A percentile compares a stretch with the other conserved stretches of the same genome.
phyloP scores from a whole-genome alignment of 2,888 invertebrate genomes.

The Drosophila ezoana region DNA sequence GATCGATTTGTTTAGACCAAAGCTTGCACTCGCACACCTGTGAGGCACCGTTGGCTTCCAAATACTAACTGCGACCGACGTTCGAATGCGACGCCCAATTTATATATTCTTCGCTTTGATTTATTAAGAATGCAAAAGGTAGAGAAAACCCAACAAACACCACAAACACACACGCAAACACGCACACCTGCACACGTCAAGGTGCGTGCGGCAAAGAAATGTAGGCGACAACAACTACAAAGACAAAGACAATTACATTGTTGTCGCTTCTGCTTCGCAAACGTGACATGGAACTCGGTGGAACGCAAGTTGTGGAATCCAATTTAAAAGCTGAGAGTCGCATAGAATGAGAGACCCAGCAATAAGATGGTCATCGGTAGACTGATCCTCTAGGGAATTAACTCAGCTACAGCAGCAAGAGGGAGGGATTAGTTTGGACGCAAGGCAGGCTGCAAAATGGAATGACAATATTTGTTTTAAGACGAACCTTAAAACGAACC shows the following conservation, averaged over 20 bases:
- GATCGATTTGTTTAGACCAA: constrained; percentile 70
- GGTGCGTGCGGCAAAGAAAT: constrained; percentile 65
- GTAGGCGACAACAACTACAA: constrained; percentile 62
- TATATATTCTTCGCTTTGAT: constrained; percentile 85
- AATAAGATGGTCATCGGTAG: neutral
- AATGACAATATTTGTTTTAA: too few relatives aligned
- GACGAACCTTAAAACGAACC: too few relatives aligned
- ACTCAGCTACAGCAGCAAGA: too few relatives aligned
- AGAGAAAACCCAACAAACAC: constrained; percentile 69
- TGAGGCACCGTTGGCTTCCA: constrained; percentile 85
- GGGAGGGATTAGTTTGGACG: too few relatives aligned
- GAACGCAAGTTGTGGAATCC: constrained; percentile 50
- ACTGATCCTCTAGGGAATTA: constrained; percentile 5
- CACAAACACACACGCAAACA: constrained; percentile 22
- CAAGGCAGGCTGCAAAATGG: too few relatives aligned
- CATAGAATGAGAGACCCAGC: neutral
- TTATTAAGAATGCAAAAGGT: constrained; percentile 85
- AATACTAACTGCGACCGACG: constrained; percentile 84
- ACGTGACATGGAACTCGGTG: constrained; percentile 59
- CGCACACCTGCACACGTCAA: constrained; percentile 26
- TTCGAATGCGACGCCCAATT: constrained; percentile 84
- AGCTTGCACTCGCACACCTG: constrained; percentile 84
- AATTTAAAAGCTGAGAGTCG: constrained; percentile 26
- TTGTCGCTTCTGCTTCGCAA: constrained; percentile 47
- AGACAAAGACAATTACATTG: constrained; percentile 31